A percentile compares a stretch with the other conserved stretches of the same genome.
Evolutionary conservation across 2,797 vertebrate genomes (phyloP).

Genomic region (Phrynocephalus guinanensis): DNA sequence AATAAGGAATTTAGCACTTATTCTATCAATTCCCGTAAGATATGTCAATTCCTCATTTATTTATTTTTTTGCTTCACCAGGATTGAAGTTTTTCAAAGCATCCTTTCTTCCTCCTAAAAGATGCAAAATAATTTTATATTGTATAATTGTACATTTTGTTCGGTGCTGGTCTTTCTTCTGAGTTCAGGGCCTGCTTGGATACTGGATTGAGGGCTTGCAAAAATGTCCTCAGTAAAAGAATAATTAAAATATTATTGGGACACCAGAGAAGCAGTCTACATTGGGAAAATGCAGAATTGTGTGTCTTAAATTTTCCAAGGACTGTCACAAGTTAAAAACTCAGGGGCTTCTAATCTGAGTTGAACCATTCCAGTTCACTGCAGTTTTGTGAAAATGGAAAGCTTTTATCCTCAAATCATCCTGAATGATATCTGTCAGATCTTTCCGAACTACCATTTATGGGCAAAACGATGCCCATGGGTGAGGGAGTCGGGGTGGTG

Average conservation of each 20-base stretch:
- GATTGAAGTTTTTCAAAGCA: neutral
- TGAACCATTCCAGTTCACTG: slow-evolving; percentile 14
- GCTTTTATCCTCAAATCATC: slow-evolving; percentile 29
- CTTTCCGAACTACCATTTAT: neutral
- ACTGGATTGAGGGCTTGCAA: neutral
- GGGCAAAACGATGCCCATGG: neutral
- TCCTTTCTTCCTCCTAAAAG: neutral
- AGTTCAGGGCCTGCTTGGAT: neutral
- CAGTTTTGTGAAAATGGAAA: neutral
- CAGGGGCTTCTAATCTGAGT: neutral
- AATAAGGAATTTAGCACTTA: too few relatives aligned
- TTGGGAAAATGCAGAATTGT: slow-evolving; percentile 4
- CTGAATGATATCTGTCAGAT: slow-evolving; percentile 12
- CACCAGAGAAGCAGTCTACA: slow-evolving; percentile 6
- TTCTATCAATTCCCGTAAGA: neutral
- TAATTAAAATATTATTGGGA: slow-evolving; percentile 14
- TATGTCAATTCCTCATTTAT: neutral
- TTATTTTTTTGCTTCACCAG: neutral
- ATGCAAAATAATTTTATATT: neutral
- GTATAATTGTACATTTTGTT: neutral
- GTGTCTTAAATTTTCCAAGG: neutral
- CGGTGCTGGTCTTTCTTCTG: neutral
- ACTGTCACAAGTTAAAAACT: slow-evolving; percentile 13
- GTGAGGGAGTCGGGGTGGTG: too few relatives aligned
- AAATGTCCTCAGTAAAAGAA: slow-evolving; percentile 23